phyloP scores from a whole-genome alignment of 2,888 invertebrate genomes.

The Rhingia rostrata region DNA sequence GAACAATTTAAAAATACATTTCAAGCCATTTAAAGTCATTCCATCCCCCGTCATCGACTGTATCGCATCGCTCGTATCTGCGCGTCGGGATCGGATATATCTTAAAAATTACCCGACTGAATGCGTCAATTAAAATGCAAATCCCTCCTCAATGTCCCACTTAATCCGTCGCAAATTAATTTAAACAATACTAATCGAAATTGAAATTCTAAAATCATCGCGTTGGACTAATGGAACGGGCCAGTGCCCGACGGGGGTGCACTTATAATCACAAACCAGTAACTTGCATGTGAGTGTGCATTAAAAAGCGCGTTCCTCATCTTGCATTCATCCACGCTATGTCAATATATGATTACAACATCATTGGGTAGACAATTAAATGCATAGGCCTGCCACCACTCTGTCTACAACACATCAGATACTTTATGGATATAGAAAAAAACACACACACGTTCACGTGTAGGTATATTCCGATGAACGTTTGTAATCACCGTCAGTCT shows the following conservation, averaged over 20 bases:
- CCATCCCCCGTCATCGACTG: background rate
- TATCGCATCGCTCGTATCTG: conserved; percentile 5
- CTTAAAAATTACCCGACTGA: conserved; percentile 17
- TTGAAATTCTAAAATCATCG: conserved; percentile 65
- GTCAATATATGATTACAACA: conserved; percentile 58
- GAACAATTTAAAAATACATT: too few species aligned
- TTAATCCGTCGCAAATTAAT: conserved; percentile 63
- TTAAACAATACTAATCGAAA: conserved; percentile 69
- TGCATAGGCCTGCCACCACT: conserved; percentile 45
- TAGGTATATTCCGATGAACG: background rate
- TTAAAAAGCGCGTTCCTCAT: conserved; percentile 31
- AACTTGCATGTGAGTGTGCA: background rate
- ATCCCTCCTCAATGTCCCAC: conserved; percentile 40
- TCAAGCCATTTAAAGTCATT: too few species aligned
- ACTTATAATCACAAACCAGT: conserved; percentile 45
- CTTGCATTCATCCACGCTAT: conserved; percentile 34
- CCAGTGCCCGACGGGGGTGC: conserved; percentile 50
- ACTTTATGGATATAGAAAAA: background rate
- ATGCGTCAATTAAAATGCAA: conserved; percentile 65
- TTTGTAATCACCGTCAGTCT: conserved; percentile 57
- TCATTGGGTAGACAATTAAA: conserved; percentile 32
- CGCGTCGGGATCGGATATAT: conserved; percentile 11
- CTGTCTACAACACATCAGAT: conserved; percentile 46
- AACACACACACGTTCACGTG: conserved; percentile 36
- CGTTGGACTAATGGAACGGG: conserved; percentile 16